Base-by-base conservation (phyloP, 2,797 vertebrate genomes). In the Melanotaenia nigrans region DNA sequence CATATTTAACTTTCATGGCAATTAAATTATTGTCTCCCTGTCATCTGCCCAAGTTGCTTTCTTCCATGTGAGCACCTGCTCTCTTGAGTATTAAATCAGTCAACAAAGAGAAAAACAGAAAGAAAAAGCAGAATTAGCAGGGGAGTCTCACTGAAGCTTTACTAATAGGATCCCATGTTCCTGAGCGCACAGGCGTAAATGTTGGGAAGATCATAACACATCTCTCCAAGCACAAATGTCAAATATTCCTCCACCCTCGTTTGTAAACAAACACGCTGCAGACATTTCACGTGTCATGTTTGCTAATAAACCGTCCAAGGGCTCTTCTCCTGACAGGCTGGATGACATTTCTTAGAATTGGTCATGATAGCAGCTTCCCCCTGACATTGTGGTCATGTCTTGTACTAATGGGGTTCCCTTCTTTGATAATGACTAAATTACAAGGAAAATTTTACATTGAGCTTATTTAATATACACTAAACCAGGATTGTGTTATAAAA, bases 91-190 rank as follows among this genome's bases (percentile, higher is more conserved):
- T 78, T 65, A 73, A 77, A 56, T 65, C 66, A 87, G 65, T 62
- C 73, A 81, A 79, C 62, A 81, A 68, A 84, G 66, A 82, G 53
- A 77, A 70, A 79, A 73, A 73, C 7, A 55, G 6, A 35, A 11
- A 40, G 30, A 58, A 68, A 80, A 81, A 73, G 24, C 54, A 45
- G 51, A 60, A 75, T 81, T 77, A 87, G 73, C 81, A 71, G 58
- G 55, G 61, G 80, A 78, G 62, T 71, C 16, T 84, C 86, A 74
- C 54, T 77, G 82, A 88, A 87, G 82, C 83, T 53, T 69, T n/a
- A 40, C 85, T 89, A 92, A 93, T 85, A 85, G 78, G 81, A 90
- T 86, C 84, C 82, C 72, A 71, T 82, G 85, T 86, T 87, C 64
- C 82, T 61, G 65, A 73, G 83, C 53, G 65, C 75, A 88, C 71